These are phyloP conservation scores for Didymodactylos carnosus DNA, from an alignment of 2,888 invertebrate genomes.

Conservation along the genomic window DNA sequence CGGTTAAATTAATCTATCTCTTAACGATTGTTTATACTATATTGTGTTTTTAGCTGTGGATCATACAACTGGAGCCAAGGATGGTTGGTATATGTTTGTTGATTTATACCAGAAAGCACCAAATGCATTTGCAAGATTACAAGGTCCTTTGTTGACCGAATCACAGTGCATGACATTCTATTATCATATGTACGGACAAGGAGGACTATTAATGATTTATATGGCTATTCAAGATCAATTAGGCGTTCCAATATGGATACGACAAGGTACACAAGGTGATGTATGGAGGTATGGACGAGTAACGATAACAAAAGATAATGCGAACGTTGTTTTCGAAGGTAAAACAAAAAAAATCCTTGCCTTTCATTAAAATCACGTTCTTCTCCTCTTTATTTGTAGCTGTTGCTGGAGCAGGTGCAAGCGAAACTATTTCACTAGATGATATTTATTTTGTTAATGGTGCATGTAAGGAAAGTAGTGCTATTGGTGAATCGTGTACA, in stretches of 20 bases:
- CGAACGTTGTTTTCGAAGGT: background rate
- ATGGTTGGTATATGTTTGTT: constrained; percentile 8
- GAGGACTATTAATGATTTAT: background rate
- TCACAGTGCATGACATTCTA: constrained; percentile 23
- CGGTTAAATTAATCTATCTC: no score
- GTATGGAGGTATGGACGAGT: background rate
- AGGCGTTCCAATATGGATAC: background rate
- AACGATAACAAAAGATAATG: background rate
- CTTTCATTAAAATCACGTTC: no score
- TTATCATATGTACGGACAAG: constrained; percentile 23
- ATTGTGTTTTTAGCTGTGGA: background rate
- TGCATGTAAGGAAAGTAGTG: constrained; percentile 3
- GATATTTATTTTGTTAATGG: constrained; percentile 13
- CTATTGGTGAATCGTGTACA: constrained; percentile 6
- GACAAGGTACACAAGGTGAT: background rate
- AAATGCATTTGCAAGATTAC: constrained; percentile 3
- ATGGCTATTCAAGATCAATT: background rate
- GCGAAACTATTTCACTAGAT: constrained; percentile 14
- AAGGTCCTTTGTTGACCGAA: background rate
- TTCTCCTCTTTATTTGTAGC: background rate
- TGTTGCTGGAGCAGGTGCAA: background rate
- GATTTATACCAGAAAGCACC: background rate
- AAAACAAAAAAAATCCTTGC: no score
- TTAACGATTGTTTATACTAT: no score
- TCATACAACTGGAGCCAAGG: background rate